A percentile compares a stretch with the other conserved stretches of the same genome.
These are phyloP conservation scores for Tachystola acroxantha DNA, from an alignment of 2,888 invertebrate species.

Conservation along the genomic window DNA sequence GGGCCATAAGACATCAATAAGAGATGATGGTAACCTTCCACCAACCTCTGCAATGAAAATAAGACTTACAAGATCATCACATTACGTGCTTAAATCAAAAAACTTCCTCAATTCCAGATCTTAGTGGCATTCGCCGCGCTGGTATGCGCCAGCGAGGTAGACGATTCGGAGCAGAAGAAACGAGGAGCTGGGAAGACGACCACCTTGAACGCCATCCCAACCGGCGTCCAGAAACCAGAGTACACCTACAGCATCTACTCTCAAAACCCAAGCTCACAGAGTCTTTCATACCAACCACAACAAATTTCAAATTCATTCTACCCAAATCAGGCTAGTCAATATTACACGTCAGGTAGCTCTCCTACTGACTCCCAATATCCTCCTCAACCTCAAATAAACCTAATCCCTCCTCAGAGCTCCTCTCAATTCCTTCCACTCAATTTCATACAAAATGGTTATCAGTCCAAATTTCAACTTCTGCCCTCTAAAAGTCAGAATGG, in stretches of 20 bases:
- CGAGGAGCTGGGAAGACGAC: slow-evolving; percentile 56
- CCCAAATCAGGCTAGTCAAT: slow-evolving; percentile 49
- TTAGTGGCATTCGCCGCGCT: slow-evolving; percentile 48
- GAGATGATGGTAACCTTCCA: too few species aligned
- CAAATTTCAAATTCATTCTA: slow-evolving; percentile 60
- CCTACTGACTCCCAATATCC: slow-evolving; percentile 33
- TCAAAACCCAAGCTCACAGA: slow-evolving; percentile 42
- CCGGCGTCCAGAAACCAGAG: slow-evolving; percentile 67
- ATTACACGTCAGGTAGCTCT: slow-evolving; percentile 41
- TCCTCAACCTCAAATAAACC: slow-evolving; percentile 42
- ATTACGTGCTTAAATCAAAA: too few species aligned
- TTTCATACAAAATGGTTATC: slow-evolving; percentile 62
- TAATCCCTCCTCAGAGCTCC: slow-evolving; percentile 39
- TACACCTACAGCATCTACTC: slow-evolving; percentile 61
- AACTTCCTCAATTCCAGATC: too few species aligned
- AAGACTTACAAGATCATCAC: too few species aligned
- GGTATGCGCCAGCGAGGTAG: slow-evolving; percentile 51
- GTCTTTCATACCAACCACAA: slow-evolving; percentile 42
- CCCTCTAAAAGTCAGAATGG: slow-evolving; percentile 50
- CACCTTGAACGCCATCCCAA: slow-evolving; percentile 56
- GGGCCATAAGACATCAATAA: too few species aligned
- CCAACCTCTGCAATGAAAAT: too few species aligned
- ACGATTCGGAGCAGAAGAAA: slow-evolving; percentile 65
- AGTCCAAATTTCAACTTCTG: slow-evolving; percentile 61
- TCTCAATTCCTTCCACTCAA: slow-evolving; percentile 60